phyloP scores from a whole-genome alignment of 2,797 vertebrate species.

The Huso huso region DNA sequence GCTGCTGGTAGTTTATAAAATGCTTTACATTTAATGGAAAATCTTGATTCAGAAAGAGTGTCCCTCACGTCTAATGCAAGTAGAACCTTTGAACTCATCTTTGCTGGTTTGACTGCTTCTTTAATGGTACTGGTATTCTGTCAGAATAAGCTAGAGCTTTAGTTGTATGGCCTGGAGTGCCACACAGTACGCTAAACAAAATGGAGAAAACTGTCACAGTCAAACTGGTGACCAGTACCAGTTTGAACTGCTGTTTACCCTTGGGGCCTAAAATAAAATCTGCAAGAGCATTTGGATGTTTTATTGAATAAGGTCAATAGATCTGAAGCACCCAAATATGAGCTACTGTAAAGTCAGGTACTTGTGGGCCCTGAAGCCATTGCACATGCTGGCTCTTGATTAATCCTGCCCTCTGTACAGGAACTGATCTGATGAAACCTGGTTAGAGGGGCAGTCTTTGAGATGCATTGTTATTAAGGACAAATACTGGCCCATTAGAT shows the following conservation, averaged over 20 bases:
- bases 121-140: constrained; percentile 2
- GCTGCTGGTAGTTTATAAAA: constrained; percentile 19
- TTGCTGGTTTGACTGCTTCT: neutral
- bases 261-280: constrained; percentile 29
- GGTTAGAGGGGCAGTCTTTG: no score
- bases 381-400: constrained; percentile 51
- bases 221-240: constrained; percentile 11
- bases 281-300: constrained; percentile 41
- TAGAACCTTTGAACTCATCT: constrained; percentile 2
- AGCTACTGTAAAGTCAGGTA: constrained; percentile 44
- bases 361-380: constrained; percentile 36
- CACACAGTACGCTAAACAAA: neutral
- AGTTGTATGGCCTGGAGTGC: neutral
- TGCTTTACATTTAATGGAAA: neutral
- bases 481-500: neutral
- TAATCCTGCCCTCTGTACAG: constrained; percentile 22
- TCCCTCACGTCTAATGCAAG: neutral
- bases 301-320: constrained; percentile 48
- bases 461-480: no score
- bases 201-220: constrained; percentile 1
- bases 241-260: constrained; percentile 26
- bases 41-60: neutral
- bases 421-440: no score
- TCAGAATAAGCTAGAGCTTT: constrained; percentile 1
- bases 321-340: constrained; percentile 34